Conservation (phyloP, 2,888 invertebrate species). For the Emmelina monodactyla region DNA sequence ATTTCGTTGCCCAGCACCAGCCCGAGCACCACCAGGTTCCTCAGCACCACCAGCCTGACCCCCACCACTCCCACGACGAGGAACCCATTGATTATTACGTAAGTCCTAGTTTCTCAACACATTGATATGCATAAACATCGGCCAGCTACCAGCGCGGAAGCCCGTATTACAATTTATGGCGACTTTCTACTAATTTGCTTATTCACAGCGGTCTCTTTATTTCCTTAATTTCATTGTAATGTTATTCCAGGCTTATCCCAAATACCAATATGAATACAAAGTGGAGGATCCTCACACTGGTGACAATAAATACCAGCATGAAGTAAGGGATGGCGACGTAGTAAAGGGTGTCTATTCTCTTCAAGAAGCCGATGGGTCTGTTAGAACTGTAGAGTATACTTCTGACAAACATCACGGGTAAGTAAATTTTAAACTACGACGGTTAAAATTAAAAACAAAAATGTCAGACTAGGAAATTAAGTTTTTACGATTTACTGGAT, state of each 20-base stretch:
- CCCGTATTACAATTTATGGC: neutral
- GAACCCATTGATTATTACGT: constrained; percentile 34
- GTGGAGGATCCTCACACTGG: constrained; percentile 63
- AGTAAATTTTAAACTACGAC: too few relatives aligned
- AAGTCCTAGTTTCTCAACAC: constrained; percentile 16
- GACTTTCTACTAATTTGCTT: neutral
- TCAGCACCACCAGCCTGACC: constrained; percentile 9
- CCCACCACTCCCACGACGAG: constrained; percentile 19
- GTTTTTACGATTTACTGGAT: too few relatives aligned
- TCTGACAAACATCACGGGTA: constrained; percentile 60
- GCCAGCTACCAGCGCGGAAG: neutral
- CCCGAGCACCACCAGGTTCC: constrained; percentile 13
- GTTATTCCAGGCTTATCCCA: constrained; percentile 43
- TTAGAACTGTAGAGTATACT: constrained; percentile 62
- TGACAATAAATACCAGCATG: constrained; percentile 62
- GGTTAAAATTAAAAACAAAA: too few relatives aligned
- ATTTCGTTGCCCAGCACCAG: constrained; percentile 16
- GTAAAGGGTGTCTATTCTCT: constrained; percentile 66
- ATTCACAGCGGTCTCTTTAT: neutral
- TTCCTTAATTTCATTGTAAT: too few relatives aligned
- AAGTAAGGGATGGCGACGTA: constrained; percentile 59
- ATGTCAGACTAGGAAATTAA: too few relatives aligned
- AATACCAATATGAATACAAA: constrained; percentile 61
- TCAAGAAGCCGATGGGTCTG: constrained; percentile 63
- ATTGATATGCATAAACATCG: neutral